Evolutionary conservation across 2,113 vertebrate genomes (phyloP).

Genomic region (Amblyopsis rosae): DNA sequence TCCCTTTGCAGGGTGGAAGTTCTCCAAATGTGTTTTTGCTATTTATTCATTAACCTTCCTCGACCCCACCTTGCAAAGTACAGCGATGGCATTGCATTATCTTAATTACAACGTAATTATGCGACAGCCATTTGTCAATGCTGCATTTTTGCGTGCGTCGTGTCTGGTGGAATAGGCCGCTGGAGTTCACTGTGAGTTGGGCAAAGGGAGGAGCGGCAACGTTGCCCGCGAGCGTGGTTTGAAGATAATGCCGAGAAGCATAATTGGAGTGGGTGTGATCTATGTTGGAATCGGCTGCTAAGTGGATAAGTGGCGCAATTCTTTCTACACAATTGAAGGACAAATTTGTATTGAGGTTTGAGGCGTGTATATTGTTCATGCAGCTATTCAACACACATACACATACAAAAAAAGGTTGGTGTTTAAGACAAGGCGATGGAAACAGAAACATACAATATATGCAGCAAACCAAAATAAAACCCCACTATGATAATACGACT

Average conservation of each 20-base stretch:
- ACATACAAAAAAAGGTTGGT: background rate
- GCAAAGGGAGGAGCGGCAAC: background rate
- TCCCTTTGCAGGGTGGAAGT: conserved; percentile 4
- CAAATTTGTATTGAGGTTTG: background rate
- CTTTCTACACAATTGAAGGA: background rate
- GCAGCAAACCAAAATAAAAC: background rate
- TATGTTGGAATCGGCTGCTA: no score
- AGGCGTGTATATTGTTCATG: background rate
- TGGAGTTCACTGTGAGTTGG: background rate
- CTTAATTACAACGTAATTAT: conserved; percentile 26
- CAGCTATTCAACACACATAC: background rate
- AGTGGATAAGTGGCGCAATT: no score
- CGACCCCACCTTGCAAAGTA: conserved; percentile 8
- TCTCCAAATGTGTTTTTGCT: conserved; percentile 3
- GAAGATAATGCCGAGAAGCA: no score
- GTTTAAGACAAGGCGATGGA: background rate
- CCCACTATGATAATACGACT: conserved; percentile 9
- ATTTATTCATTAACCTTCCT: conserved; percentile 26
- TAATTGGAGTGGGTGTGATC: no score
- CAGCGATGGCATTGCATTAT: background rate
- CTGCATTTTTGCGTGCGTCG: background rate
- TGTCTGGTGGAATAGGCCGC: background rate
- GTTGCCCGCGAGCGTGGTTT: no score
- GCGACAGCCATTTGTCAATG: background rate
- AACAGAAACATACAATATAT: background rate